phyloP scores from a whole-genome alignment of 1,140 invertebrate genomes.

The Lepidurus packardi region DNA sequence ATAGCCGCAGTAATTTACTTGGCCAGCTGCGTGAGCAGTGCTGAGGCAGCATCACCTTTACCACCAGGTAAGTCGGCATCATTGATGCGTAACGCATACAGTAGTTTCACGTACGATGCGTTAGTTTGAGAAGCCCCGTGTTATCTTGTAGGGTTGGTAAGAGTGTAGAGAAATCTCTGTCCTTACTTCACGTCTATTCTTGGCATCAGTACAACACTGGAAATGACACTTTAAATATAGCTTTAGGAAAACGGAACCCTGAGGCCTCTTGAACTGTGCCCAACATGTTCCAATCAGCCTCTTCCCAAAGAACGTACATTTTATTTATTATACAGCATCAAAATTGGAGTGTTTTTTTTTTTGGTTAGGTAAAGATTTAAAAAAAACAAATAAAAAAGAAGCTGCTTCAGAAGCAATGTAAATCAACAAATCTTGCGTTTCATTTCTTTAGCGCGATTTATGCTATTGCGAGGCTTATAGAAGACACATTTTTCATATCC shows the following conservation, averaged over 20 bases:
- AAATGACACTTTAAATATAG: slow-evolving; percentile 22
- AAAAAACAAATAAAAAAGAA: too few relatives aligned
- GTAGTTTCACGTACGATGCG: neutral
- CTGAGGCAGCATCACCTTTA: neutral
- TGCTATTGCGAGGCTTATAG: neutral
- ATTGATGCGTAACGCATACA: neutral
- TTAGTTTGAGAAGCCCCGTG: neutral
- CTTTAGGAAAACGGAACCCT: neutral
- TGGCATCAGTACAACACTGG: slow-evolving; percentile 11
- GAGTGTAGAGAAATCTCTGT: slow-evolving; percentile 7
- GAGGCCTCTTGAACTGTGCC: slow-evolving; percentile 6
- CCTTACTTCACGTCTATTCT: neutral
- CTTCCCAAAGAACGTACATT: neutral
- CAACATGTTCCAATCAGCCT: neutral
- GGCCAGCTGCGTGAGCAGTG: neutral
- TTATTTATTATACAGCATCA: neutral
- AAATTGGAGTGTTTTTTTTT: neutral
- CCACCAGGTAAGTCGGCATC: slow-evolving; percentile 10
- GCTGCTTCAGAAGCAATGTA: too few relatives aligned
- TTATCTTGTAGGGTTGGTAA: neutral
- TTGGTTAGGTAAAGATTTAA: neutral
- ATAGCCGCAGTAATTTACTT: neutral
- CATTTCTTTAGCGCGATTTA: neutral
- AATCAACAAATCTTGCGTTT: too few relatives aligned
- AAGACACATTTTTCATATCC: neutral